Evolutionary conservation across 1,140 invertebrate genomes (phyloP).

Genomic region (Camponotus pennsylvanicus): DNA sequence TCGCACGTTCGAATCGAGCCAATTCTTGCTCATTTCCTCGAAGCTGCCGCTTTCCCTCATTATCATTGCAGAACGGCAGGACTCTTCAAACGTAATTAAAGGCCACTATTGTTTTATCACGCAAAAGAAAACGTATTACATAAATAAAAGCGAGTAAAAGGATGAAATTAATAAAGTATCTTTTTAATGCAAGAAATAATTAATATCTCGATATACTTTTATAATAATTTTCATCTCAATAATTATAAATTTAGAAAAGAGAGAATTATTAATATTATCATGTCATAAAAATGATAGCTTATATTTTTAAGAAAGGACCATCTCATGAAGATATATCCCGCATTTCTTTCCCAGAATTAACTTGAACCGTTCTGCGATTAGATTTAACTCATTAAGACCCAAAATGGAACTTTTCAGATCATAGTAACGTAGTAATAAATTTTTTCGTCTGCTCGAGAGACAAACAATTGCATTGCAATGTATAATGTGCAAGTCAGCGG

Average conservation of each 20-base stretch:
- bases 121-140: slow-evolving; percentile 5
- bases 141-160: not conserved
- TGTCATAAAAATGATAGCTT: not conserved
- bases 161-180: not conserved
- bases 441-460: not conserved
- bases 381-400: not conserved
- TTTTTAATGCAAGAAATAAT: not conserved
- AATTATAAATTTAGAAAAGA: not conserved
- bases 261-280: not conserved
- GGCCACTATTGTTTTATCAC: not conserved
- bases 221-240: not conserved
- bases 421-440: not conserved
- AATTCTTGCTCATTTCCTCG: slow-evolving; percentile 20
- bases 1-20: slow-evolving; percentile 4
- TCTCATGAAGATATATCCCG: not conserved
- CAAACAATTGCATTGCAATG: not conserved
- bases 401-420: not conserved
- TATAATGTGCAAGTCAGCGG: not conserved
- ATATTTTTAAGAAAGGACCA: not conserved
- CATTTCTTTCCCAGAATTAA: not conserved
- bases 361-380: not conserved
- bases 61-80: slow-evolving; percentile 11
- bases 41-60: slow-evolving; percentile 38
- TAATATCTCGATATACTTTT: not conserved
- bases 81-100: slow-evolving; percentile 23